These are phyloP conservation scores for Merops nubicus DNA, from an alignment of 2,113 vertebrate genomes.

Conservation along the genomic window DNA sequence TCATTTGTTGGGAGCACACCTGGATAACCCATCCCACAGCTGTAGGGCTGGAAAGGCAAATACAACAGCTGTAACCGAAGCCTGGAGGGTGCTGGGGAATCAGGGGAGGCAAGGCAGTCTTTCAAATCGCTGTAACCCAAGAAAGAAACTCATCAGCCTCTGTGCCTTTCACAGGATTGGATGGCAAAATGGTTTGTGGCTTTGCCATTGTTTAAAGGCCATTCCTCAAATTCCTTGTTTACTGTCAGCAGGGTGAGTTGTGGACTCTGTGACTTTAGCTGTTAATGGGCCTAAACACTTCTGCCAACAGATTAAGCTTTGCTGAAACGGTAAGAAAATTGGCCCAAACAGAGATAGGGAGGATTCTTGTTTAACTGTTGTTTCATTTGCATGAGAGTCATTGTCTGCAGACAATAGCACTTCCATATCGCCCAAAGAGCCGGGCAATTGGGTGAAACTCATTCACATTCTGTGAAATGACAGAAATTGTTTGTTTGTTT, in stretches of 20 bases:
- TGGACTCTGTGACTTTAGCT: conserved; percentile 83
- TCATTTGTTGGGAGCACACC: conserved; percentile 27
- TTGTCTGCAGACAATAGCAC: conserved; percentile 72
- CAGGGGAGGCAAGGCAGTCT: not conserved
- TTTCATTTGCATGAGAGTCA: conserved; percentile 68
- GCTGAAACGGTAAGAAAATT: conserved; percentile 82
- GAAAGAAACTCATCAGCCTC: conserved; percentile 57
- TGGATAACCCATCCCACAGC: conserved; percentile 47
- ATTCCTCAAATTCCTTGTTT: conserved; percentile 83
- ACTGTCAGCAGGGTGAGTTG: conserved; percentile 78
- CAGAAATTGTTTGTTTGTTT: conserved; percentile 44
- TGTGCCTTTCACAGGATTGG: conserved; percentile 68
- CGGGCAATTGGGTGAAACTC: conserved; percentile 41
- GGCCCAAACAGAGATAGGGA: conserved; percentile 78
- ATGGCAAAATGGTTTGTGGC: conserved; percentile 76
- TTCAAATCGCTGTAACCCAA: conserved; percentile 50
- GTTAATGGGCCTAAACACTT: conserved; percentile 87
- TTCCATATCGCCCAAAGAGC: conserved; percentile 50
- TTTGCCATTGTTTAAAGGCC: conserved; percentile 77
- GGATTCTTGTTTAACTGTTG: conserved; percentile 67
- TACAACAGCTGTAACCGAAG: conserved; percentile 60
- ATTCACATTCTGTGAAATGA: conserved; percentile 43
- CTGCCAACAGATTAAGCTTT: conserved; percentile 83
- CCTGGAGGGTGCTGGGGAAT: not conserved
- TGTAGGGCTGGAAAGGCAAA: conserved; percentile 54